These are phyloP conservation scores for Chionis minor DNA, from an alignment of 2,113 vertebrate genomes.

Conservation along the genomic window DNA sequence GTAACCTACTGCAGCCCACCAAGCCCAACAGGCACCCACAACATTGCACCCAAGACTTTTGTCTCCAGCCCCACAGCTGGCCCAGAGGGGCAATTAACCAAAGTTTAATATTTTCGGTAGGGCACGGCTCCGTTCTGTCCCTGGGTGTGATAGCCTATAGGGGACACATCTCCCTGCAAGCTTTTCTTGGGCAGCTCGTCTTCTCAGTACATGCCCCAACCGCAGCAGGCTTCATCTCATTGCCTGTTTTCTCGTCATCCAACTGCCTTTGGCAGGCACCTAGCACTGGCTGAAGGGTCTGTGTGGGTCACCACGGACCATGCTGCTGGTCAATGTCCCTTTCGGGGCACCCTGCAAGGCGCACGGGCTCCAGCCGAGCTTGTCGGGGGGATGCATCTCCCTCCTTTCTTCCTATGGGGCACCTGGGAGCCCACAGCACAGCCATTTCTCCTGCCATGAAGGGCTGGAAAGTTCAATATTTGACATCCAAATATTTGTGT, in stretches of 20 bases:
- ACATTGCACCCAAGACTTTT: not conserved
- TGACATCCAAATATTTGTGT: slow-evolving; percentile 15
- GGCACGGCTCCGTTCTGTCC: not conserved
- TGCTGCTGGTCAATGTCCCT: fast-evolving
- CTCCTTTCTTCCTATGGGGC: not conserved
- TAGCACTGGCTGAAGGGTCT: no score
- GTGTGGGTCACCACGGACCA: fast-evolving
- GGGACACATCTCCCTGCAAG: not conserved
- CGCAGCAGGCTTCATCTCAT: not conserved
- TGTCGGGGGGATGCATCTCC: fast-evolving
- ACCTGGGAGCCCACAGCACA: not conserved
- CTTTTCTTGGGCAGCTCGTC: not conserved
- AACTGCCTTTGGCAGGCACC: not conserved
- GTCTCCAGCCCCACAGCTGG: not conserved
- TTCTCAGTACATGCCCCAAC: fast-evolving
- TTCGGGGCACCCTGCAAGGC: fast-evolving
- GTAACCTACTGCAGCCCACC: not conserved
- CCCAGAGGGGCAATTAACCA: no score
- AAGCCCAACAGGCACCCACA: not conserved
- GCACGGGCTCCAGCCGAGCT: fast-evolving
- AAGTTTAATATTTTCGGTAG: not conserved
- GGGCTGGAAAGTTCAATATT: not conserved
- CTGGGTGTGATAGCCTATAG: not conserved
- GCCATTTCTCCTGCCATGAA: not conserved
- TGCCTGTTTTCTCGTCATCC: fast-evolving